Evolutionary conservation across 35 echinoderm and acorn worm species (phyloP).

Genomic region (Anneissia japonica): DNA sequence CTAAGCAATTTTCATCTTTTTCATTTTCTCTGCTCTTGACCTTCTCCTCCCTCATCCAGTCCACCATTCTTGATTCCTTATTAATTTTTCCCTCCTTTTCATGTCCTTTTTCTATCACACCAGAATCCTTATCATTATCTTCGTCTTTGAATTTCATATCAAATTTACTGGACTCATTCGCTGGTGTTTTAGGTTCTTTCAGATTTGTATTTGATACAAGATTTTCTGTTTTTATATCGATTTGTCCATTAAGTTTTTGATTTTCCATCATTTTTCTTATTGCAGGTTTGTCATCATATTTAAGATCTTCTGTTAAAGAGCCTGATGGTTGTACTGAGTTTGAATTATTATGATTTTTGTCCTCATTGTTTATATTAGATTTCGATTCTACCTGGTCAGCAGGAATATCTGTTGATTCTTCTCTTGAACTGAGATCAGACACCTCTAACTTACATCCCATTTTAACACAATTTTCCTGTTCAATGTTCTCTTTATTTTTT

Average conservation of each 20-base stretch:
- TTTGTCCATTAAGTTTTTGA: neutral
- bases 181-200: neutral
- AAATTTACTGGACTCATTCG: too few species aligned
- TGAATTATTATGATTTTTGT: neutral
- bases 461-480: neutral
- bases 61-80: neutral
- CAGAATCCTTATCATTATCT: too few species aligned
- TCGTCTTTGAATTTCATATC: too few species aligned
- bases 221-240: neutral
- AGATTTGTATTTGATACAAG: neutral
- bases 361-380: neutral
- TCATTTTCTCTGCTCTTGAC: neutral
- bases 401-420: neutral
- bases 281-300: neutral
- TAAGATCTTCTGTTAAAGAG: neutral
- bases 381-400: neutral
- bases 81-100: neutral
- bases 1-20: neutral
- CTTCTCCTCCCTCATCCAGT: neutral
- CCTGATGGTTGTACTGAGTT: neutral
- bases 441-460: neutral
- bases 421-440: neutral
- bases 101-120: too few species aligned
- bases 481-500: neutral
- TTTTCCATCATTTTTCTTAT: neutral